Base-by-base conservation (phyloP, 2,797 vertebrate species). In the Percopsis omiscomaycus region DNA sequence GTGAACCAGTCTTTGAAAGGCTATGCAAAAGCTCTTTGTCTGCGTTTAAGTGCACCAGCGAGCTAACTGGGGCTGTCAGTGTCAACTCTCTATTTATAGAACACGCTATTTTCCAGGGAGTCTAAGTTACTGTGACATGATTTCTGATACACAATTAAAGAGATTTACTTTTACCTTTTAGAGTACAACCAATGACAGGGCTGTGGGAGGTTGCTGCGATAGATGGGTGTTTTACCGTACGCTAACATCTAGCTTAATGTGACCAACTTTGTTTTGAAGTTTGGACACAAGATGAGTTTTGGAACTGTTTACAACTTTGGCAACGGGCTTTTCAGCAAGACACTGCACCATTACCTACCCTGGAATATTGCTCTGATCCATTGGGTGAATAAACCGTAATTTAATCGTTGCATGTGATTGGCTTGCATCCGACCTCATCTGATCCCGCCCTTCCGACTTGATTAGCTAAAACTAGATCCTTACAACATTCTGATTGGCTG, bases 31-130 rank as follows among this genome's bases (percentile, higher is more conserved):
- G 80, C 79, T 84, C 73, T 80, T 84, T 80, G 83, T 86, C 78
- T 77, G 12, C 67, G 78, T 82, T 82, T 68, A 78, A 83, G 81
- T 84, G 77, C 83, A 79, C 75, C 69, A 13, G 75, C 80, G 84
- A 87, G 81, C 81, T 81, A 89, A 89, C 82, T 51, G 83, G 83
- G 87, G 81, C 81, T 79, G 86, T 88, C 86, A 85, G 68, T 81
- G 86, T 87, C 84, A 80, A 80, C 78, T 59, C 58, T 79, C 86
- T 89, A 88, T 88, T 87, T 85, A 87, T 89, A 89, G 85, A 85
- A 56, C 70, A 4, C 66, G 73, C 82, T 59, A 74, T 83, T 71
- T 80, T 80, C 65, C 81, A 61, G 68, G 77, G 84, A 78, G 78
- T 81, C 75, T 30, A 49, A 86, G 83, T 78, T 79, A 71, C 83